A percentile compares a stretch with the other conserved stretches of the same genome.
phyloP scores from a whole-genome alignment of 2,888 invertebrate species.

The Andrena minutula region DNA sequence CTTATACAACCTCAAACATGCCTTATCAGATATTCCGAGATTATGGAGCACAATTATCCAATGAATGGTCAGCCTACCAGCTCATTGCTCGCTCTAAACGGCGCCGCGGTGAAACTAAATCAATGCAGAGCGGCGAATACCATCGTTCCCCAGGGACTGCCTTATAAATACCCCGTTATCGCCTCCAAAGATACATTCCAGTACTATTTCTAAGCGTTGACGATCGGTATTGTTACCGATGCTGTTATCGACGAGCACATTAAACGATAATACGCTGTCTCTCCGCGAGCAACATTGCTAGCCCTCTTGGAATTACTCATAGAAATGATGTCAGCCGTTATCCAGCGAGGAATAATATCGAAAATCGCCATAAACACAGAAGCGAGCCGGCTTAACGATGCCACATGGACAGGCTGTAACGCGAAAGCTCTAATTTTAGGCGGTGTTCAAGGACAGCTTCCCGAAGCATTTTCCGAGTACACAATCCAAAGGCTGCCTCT shows the following conservation, averaged over 20 bases:
- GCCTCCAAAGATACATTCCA: background rate
- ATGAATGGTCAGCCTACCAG: constrained; percentile 77
- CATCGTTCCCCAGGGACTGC: background rate
- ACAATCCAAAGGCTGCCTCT: constrained; percentile 57
- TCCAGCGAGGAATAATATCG: constrained; percentile 54
- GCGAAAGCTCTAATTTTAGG: constrained; percentile 70
- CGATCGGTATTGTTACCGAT: no score
- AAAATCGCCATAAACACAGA: constrained; percentile 64
- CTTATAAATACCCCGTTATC: background rate
- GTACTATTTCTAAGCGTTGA: background rate
- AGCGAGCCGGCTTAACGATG: constrained; percentile 7
- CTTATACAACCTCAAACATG: constrained; percentile 29
- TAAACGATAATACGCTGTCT: no score
- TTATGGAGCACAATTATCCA: constrained; percentile 77
- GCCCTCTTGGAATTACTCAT: background rate
- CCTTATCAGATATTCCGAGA: constrained; percentile 78
- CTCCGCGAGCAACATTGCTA: no score
- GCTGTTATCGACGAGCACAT: no score
- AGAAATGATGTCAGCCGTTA: constrained; percentile 59
- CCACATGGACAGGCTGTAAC: constrained; percentile 55
- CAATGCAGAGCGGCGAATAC: background rate
- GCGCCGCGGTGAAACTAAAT: constrained; percentile 14
- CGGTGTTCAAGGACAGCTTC: constrained; percentile 67
- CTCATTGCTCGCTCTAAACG: constrained; percentile 73
- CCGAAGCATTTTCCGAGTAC: constrained; percentile 48